Base-by-base conservation (phyloP, 2,113 vertebrate species). In the Glaucomys volans region DNA sequence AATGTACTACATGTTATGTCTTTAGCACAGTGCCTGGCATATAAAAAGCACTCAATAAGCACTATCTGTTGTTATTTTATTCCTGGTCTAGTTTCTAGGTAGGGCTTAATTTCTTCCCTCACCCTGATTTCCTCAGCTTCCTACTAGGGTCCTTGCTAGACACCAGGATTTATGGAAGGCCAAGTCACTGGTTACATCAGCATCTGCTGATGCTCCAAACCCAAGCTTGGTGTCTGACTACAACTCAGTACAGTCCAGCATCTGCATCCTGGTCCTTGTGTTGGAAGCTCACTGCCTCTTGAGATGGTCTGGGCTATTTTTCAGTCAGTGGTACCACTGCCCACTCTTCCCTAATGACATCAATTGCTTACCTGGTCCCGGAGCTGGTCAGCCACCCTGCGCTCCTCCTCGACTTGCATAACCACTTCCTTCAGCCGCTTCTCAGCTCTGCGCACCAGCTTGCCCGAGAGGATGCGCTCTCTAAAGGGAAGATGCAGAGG, bases 341-440 rank as follows among this genome's bases (percentile, higher is more conserved):
- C 71, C n/a, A 22, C 16, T 10, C 18, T 72, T 64, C 37, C 40
- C 47, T 4, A 13, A 35, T 1, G 37, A 40, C 0, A 0, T 4
- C 32, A 44, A 9, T 22, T 3, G 7, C 82, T 67, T 91, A 99
- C 99, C 99, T 99, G 99, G 88, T 99, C 99, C 98, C 99, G 99
- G 98, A 99, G 99, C 97, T 99, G 99, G 98, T 99, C 99, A 0
- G 99, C 99, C 35, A 98, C 99, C 82, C 99, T 98, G 83, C 99
- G 98, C 96, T 99, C 99, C 57, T 99, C 99, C 32, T 99, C 99
- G n/a, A 99, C 99, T 97, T 99, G 99, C 94, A 99, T 98, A 96
- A 99, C 97, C 93, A 99, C 99, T 92, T 99, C 99, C 90, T 99
- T 99, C 47, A 99, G 98, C 94, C 99, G 99, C 98, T 99, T 99